These are phyloP conservation scores for Myoxocephalus aenaeus DNA, from an alignment of 2,797 vertebrate genomes.

Conservation along the genomic window DNA sequence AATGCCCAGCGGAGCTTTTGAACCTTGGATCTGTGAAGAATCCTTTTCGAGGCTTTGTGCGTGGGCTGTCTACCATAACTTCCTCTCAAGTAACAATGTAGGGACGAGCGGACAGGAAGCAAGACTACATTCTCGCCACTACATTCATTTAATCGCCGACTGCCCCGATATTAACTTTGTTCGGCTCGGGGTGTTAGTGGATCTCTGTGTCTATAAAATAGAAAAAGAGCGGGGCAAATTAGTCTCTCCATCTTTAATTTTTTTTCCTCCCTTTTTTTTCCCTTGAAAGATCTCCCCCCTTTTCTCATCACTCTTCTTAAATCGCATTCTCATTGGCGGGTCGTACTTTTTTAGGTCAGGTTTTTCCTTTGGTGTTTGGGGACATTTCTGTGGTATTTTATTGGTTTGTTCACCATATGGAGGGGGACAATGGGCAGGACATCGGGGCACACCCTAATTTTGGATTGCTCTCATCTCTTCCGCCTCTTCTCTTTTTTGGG, in stretches of 20 bases:
- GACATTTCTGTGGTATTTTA: constrained; percentile 69
- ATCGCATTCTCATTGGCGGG: constrained; percentile 75
- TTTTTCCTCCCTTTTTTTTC: constrained; percentile 19
- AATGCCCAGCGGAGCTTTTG: constrained; percentile 82
- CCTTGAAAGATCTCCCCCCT: constrained; percentile 64
- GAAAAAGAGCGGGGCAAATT: constrained; percentile 55
- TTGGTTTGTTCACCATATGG: constrained; percentile 61
- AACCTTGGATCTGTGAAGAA: constrained; percentile 82
- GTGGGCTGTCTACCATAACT: constrained; percentile 84
- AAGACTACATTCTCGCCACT: constrained; percentile 44
- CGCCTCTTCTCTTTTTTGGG: constrained; percentile 74
- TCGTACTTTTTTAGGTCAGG: constrained; percentile 72
- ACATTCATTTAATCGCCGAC: constrained; percentile 47
- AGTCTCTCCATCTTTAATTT: constrained; percentile 61
- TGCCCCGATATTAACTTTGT: constrained; percentile 68
- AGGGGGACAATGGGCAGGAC: constrained; percentile 76
- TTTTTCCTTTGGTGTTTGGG: constrained; percentile 57
- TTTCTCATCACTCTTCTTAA: constrained; percentile 73
- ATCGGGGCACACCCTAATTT: constrained; percentile 80
- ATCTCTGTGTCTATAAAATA: constrained; percentile 54
- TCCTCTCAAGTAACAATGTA: constrained; percentile 76
- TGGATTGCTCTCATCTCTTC: constrained; percentile 73
- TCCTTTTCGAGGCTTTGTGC: constrained; percentile 83
- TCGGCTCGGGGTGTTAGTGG: constrained; percentile 36
- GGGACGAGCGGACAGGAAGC: constrained; percentile 71